Evolutionary conservation across 2,888 invertebrate species (phyloP).

Genomic region (Nomada goodeniana): DNA sequence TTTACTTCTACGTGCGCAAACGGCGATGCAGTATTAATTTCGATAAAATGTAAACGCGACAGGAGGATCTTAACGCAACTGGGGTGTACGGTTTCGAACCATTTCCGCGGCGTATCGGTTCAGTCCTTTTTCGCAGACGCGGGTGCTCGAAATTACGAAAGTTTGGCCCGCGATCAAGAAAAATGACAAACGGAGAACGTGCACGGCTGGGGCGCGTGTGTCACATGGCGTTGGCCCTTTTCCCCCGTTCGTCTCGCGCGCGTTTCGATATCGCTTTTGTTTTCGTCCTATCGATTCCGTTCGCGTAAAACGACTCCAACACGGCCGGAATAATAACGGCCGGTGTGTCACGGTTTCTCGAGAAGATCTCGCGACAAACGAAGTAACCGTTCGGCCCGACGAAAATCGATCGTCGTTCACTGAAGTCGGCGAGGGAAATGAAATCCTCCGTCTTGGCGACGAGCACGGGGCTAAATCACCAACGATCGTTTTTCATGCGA

Average conservation of each 20-base stretch:
- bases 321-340: no score
- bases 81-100: background rate
- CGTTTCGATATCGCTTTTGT: constrained; percentile 35
- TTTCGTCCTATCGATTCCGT: constrained; percentile 52
- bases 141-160: constrained; percentile 52
- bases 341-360: background rate
- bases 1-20: no score
- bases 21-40: no score
- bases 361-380: constrained; percentile 24
- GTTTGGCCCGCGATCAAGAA: constrained; percentile 48
- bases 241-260: constrained; percentile 38
- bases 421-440: constrained; percentile 37
- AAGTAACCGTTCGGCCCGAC: background rate
- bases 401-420: constrained; percentile 17
- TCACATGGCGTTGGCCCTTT: constrained; percentile 29
- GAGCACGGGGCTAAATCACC: constrained; percentile 3
- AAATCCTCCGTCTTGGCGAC: background rate
- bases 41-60: no score
- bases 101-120: background rate
- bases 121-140: background rate
- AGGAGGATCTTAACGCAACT: no score
- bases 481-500: background rate
- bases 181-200: constrained; percentile 33
- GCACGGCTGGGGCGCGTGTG: constrained; percentile 27
- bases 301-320: background rate